These are phyloP conservation scores for Bos javanicus DNA, from an alignment of 2,113 vertebrate genomes.

Conservation along the genomic window DNA sequence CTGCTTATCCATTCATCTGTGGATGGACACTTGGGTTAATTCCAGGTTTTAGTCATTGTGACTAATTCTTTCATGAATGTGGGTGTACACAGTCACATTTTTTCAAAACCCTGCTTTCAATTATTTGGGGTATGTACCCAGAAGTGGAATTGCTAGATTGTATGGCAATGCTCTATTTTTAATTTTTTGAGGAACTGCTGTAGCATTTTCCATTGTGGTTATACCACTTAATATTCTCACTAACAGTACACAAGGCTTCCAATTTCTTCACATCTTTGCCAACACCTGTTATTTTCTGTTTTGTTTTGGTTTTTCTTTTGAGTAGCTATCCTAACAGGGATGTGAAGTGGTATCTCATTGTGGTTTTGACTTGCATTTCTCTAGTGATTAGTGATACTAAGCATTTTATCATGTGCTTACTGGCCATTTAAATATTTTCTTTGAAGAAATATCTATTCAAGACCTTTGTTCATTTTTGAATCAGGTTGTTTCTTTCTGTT, in stretches of 20 bases:
- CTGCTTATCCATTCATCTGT: background rate
- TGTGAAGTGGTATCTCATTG: background rate
- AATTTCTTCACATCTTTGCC: background rate
- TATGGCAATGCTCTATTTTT: background rate
- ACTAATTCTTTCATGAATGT: background rate
- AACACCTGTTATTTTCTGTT: background rate
- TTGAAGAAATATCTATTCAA: background rate
- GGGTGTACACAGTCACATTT: background rate
- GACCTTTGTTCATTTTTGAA: background rate
- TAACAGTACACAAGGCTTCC: background rate
- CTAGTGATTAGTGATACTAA: background rate
- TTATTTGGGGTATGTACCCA: background rate
- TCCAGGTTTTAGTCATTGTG: background rate
- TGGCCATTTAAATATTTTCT: background rate
- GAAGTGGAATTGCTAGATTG: background rate
- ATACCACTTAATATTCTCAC: background rate
- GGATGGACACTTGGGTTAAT: background rate
- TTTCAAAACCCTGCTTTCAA: background rate
- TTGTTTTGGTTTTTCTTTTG: background rate
- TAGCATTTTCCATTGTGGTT: background rate
- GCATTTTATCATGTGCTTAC: background rate
- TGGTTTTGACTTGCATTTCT: background rate
- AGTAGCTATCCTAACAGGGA: background rate
- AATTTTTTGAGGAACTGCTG: background rate
- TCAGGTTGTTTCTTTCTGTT: background rate